Evolutionary conservation across 2,113 vertebrate species (phyloP).

Genomic region (Bujurquina vittata): DNA sequence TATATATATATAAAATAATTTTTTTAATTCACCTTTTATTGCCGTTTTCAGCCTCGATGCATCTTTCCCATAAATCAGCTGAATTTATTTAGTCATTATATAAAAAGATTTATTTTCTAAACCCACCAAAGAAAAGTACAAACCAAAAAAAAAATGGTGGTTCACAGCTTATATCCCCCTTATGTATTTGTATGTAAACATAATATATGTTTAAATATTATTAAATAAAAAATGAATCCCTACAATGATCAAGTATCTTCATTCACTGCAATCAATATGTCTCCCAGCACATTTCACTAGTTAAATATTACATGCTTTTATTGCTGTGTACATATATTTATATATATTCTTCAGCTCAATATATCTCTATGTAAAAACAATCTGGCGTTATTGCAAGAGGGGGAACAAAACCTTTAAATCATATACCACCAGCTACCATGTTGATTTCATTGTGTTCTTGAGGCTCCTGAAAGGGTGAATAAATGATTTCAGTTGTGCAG

Average conservation of each 20-base stretch:
- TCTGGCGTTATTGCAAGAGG: slow-evolving; percentile 20
- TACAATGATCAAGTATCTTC: background rate
- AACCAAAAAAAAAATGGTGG: background rate
- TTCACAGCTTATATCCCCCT: background rate
- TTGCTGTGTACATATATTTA: slow-evolving; percentile 39
- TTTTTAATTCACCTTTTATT: background rate
- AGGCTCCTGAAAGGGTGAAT: slow-evolving; percentile 46
- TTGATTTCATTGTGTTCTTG: slow-evolving; percentile 46
- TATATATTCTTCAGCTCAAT: slow-evolving; percentile 36
- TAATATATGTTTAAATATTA: slow-evolving; percentile 1
- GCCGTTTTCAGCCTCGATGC: background rate
- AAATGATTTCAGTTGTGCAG: slow-evolving; percentile 42
- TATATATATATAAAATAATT: background rate
- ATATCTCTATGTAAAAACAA: slow-evolving; percentile 22
- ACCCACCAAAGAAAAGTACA: background rate
- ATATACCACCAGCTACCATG: slow-evolving; percentile 22
- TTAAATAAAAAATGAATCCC: background rate
- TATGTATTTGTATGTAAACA: background rate
- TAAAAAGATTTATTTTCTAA: background rate
- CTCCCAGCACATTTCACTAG: slow-evolving; percentile 10
- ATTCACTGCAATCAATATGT: slow-evolving; percentile 28
- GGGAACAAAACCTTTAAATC: slow-evolving; percentile 49
- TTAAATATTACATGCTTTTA: slow-evolving; percentile 39
- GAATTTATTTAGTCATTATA: background rate
- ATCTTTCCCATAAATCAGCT: background rate